A percentile compares a stretch with the other conserved stretches of the same genome.
Evolutionary conservation across 2,113 vertebrate genomes (phyloP).

Genomic region (Macroglossus sobrinus): DNA sequence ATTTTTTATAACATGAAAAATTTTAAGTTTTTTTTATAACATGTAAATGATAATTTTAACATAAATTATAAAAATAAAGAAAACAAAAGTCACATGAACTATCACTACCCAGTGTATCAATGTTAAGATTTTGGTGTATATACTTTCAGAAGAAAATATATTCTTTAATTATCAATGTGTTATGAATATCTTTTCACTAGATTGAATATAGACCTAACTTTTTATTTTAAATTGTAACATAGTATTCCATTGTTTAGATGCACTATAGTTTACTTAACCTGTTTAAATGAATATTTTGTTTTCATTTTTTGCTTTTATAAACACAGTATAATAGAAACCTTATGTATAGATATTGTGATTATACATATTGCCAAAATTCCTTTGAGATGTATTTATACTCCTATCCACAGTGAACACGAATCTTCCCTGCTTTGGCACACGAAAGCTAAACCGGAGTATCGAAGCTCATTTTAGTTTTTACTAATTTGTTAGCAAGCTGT

Average conservation of each 20-base stretch:
- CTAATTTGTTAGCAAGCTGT: background rate
- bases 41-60: background rate
- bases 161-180: background rate
- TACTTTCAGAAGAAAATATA: background rate
- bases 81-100: background rate
- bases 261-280: background rate
- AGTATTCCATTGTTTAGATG: background rate
- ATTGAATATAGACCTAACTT: background rate
- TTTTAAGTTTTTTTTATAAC: background rate
- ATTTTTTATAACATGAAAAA: too few relatives aligned
- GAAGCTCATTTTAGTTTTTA: background rate
- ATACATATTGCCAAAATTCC: background rate
- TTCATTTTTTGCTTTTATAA: constrained; percentile 10
- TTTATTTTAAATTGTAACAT: background rate
- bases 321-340: background rate
- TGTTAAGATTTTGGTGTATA: background rate
- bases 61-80: background rate
- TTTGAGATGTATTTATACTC: background rate
- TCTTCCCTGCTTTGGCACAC: background rate
- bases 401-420: background rate
- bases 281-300: background rate
- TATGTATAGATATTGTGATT: background rate
- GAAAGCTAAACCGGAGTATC: background rate
- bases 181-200: background rate
- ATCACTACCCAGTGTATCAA: background rate